phyloP scores from a whole-genome alignment of 2,797 vertebrate species.

The Salmo trutta region DNA sequence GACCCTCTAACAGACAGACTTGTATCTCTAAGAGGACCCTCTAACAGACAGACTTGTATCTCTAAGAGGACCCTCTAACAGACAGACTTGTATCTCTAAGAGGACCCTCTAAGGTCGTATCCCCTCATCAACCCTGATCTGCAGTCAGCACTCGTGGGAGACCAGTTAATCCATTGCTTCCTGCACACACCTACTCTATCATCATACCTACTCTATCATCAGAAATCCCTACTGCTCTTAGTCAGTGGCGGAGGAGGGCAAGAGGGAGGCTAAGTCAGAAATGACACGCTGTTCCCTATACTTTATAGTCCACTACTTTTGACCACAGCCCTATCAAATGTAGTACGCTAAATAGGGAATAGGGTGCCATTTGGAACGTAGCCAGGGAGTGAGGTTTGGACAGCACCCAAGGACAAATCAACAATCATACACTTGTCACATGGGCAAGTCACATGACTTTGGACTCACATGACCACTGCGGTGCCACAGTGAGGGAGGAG shows the following conservation, averaged over 20 bases:
- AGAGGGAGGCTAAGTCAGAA: neutral
- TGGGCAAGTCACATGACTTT: conserved; percentile 75
- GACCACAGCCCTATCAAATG: too few relatives aligned
- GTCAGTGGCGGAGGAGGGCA: neutral
- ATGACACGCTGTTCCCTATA: too few relatives aligned
- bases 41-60: too few relatives aligned
- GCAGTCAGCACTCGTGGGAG: neutral
- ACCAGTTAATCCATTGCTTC: neutral
- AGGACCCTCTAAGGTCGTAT: neutral
- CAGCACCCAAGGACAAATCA: conserved; percentile 62
- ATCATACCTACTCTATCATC: neutral
- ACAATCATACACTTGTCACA: conserved; percentile 56
- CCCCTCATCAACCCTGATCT: neutral
- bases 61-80: too few relatives aligned
- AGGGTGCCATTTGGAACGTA: too few relatives aligned
- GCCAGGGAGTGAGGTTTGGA: conserved; percentile 5
- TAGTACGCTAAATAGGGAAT: too few relatives aligned
- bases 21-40: too few relatives aligned
- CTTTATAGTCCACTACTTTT: too few relatives aligned
- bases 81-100: neutral
- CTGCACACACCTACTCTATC: neutral
- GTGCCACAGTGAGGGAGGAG: conserved; percentile 82
- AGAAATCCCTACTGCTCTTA: neutral
- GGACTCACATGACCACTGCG: conserved; percentile 82
- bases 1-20: too few relatives aligned